Evolutionary conservation across 2,888 invertebrate species (phyloP).

Genomic region (Mechanitis messenoides): DNA sequence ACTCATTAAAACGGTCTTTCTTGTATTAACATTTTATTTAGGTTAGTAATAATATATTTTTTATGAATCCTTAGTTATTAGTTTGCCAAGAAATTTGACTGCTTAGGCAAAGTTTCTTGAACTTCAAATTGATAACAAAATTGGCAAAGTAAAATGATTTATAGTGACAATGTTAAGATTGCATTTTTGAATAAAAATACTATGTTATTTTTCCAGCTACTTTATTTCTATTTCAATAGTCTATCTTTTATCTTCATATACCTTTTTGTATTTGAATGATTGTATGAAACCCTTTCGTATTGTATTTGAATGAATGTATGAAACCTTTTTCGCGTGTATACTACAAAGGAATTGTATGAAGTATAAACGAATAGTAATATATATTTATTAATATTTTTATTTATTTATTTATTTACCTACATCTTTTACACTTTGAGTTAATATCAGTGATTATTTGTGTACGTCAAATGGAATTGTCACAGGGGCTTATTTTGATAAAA

Average conservation of each 20-base stretch:
- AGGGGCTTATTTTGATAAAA: no score
- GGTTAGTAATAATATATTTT: conserved; percentile 6
- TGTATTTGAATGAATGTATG: no score
- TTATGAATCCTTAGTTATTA: background rate
- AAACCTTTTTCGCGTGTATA: no score
- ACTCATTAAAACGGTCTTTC: conserved; percentile 11
- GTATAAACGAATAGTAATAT: no score
- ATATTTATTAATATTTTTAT: no score
- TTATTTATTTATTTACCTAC: no score
- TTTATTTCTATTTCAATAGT: background rate
- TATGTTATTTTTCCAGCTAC: background rate
- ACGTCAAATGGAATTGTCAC: no score
- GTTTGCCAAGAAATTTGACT: background rate
- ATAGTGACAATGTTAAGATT: conserved; percentile 12
- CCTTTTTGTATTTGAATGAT: background rate
- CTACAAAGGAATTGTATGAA: no score
- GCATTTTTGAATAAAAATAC: conserved; percentile 3
- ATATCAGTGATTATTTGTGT: no score
- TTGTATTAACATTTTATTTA: conserved; percentile 7
- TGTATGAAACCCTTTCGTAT: no score
- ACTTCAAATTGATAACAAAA: conserved; percentile 12
- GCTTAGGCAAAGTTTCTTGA: conserved; percentile 8
- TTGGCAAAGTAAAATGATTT: conserved; percentile 17
- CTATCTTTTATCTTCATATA: background rate
- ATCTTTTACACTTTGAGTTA: no score